Evolutionary conservation across 2,113 vertebrate species (phyloP).

Genomic region (Plotosus lineatus): DNA sequence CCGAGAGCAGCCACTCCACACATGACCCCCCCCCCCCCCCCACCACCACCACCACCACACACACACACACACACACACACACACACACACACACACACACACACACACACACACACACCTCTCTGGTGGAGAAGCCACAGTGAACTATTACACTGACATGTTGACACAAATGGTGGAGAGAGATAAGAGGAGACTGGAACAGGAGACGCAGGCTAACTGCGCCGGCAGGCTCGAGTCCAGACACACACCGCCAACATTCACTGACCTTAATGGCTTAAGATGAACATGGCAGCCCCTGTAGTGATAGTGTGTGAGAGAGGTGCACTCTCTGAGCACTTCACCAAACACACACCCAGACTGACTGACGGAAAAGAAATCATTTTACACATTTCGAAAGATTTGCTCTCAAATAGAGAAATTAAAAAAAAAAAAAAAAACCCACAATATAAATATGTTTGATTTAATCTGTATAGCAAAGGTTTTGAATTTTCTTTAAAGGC

Average conservation of each 20-base stretch:
- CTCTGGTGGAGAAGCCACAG: conserved; percentile 26
- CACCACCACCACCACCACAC: conserved; percentile 13
- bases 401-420: neutral
- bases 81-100: conserved; percentile 15
- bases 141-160: conserved; percentile 29
- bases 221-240: conserved; percentile 8
- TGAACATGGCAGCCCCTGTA: conserved; percentile 29
- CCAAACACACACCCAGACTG: neutral
- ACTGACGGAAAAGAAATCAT: neutral
- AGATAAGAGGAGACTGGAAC: conserved; percentile 39
- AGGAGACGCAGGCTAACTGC: conserved; percentile 23
- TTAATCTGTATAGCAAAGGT: neutral
- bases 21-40: too few species aligned
- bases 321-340: neutral
- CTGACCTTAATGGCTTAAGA: conserved; percentile 37
- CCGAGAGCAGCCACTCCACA: conserved; percentile 26
- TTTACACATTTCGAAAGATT: neutral
- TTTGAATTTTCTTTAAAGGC: neutral
- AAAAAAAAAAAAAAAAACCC: too few species aligned
- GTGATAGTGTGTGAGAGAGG: neutral
- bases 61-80: conserved; percentile 15
- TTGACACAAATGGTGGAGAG: conserved; percentile 33
- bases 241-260: conserved; percentile 8
- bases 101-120: neutral
- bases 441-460: neutral